Base-by-base conservation (phyloP, 1,140 invertebrate genomes). In the Armadillidium nasatum region DNA sequence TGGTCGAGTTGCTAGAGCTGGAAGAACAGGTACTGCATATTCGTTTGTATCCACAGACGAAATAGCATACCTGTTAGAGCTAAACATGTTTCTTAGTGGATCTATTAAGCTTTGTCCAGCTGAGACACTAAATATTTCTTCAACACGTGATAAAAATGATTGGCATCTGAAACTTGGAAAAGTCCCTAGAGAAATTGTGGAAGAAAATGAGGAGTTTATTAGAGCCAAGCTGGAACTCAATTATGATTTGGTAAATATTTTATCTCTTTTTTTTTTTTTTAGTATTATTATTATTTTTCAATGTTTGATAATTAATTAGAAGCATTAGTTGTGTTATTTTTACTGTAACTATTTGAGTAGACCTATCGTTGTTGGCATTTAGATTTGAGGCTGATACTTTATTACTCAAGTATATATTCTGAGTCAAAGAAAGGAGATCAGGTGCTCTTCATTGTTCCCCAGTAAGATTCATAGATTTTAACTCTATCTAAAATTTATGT, bases 1-100 rank as follows among this genome's bases (percentile, higher is more conserved):
- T 76, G 97, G 95, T 81, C 90, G 97, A 81, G 98, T 97, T 87
- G 97, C 97, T 9, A 87, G 97, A 82, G 97, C 97, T 74, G 97
- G 97, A 7, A 88, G 95, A 54, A 89, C 88, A 72, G 97, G 97
- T 33, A 91, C 89, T 7, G 94, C 97, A 0, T 96, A 92, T 83
- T 97, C 94, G 10, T 88, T 99, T 70, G 87, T 99, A 43, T 86
- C 91, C 0, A 89, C 90, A 0, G 97, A 99, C 81, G 97, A 99
- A 85, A 87, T 94, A 33, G 89, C 96, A 0, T 96, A 96, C 85
- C 85, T 99, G 0, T 83, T 98, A 33, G 97, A 99, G 87, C 86
- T 99, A 33, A 93, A 97, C 84, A 86, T 99, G 60, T 99, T 99
- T 85, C 87, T 99, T 21, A 94, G 93, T 23, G 88, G 91, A 23